phyloP scores from a whole-genome alignment of 2,113 vertebrate species.

The Lynx canadensis region DNA sequence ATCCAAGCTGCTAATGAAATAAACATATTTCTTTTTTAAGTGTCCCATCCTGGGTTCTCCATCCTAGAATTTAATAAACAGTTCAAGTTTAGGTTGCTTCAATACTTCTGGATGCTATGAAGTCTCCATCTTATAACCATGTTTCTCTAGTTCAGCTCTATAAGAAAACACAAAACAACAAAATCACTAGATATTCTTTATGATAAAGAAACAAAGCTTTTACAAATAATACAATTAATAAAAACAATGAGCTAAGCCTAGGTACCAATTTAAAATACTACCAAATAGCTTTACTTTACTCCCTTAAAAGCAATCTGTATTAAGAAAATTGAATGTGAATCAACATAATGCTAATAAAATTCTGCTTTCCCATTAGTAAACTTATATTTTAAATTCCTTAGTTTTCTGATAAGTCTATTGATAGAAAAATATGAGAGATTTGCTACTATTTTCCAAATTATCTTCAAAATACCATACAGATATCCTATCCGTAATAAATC shows the following conservation, averaged over 20 bases:
- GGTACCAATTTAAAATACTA: slow-evolving; percentile 40
- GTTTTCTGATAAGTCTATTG: slow-evolving; percentile 7
- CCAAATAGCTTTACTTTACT: background rate
- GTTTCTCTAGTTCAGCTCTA: slow-evolving; percentile 99
- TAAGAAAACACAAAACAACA: slow-evolving; percentile 65
- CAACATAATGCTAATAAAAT: background rate
- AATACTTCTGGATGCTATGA: slow-evolving; percentile 87
- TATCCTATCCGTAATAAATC: slow-evolving; percentile 8
- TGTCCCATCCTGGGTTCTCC: slow-evolving; percentile 16
- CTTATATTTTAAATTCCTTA: slow-evolving; percentile 14
- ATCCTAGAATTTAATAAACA: slow-evolving; percentile 72
- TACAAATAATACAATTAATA: background rate
- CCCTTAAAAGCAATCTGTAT: background rate
- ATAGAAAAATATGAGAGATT: slow-evolving; percentile 20
- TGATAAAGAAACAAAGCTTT: background rate
- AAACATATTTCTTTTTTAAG: slow-evolving; percentile 55
- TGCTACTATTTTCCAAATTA: background rate
- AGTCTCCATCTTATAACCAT: slow-evolving; percentile 99
- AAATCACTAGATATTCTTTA: slow-evolving; percentile 36
- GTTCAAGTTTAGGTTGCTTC: slow-evolving; percentile 55
- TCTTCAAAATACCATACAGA: background rate
- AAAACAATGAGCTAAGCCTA: background rate
- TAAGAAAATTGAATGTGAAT: background rate
- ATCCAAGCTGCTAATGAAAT: slow-evolving; percentile 63
- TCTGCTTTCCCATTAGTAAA: slow-evolving; percentile 23